Evolutionary conservation across 2,888 invertebrate genomes (phyloP), one percentile per base, ranked within the genome.

Genomic region (Leptogaster cylindrica): DNA sequence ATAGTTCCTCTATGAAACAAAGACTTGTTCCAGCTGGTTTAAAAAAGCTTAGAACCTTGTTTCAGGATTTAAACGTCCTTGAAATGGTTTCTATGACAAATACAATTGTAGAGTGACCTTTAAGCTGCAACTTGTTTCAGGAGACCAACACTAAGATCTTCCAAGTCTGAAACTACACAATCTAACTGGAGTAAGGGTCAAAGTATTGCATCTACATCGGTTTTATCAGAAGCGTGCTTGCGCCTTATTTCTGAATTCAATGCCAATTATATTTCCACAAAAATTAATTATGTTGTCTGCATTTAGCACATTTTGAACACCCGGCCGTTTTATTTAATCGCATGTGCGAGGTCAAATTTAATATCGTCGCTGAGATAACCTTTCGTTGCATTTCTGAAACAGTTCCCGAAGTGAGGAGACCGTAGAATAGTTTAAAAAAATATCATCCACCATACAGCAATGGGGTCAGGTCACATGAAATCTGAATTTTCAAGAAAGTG

Each of bases 331-430:
- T 20, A 36, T 25, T 2, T 55, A 55, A 55, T 55, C 55, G 5
- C 55, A 36, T 23, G 39, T 36, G 36, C 36, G 33, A 36, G 55
- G 55, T 55, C 36, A 36, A 23, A 41, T 41, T 5, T 41, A 16
- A 8, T 41, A 41, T 41, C 41, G 41, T n/a, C n/a, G 36, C 1
- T 18, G 8, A 12, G 55, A 55, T 55, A 55, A 55, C 55, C 55
- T 55, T 46, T 36, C 39, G 39, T 39, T 55, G 55, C 55, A 55
- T 36, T 55, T 55, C 36, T 20, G 25, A 31, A 33, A 16, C 33
- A 52, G 18, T 36, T 31, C 28, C 18, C 36, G 20, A 2, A n/a
- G n/a, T 46, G 18, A 41, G 16, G 41, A 41, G 18, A 41, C 20
- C n/a, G n/a, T n/a, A n/a, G n/a, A n/a, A n/a, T n/a, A n/a, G n/a